These are phyloP conservation scores for Apodemia duryi DNA, from an alignment of 2,888 invertebrate species.

Conservation along the genomic window DNA sequence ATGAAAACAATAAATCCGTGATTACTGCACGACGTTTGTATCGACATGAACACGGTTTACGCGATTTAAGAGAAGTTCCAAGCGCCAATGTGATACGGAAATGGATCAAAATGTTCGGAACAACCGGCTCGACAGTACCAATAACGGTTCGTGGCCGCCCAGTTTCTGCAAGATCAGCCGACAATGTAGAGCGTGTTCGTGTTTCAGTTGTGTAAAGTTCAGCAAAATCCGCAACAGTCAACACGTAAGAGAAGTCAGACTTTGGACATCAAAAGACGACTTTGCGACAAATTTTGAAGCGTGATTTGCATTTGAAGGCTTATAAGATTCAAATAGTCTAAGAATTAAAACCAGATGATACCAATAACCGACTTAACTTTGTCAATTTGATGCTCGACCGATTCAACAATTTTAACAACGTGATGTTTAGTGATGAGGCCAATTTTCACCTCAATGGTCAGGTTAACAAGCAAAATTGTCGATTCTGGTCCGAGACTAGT, in stretches of 20 bases:
- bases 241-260: conserved; percentile 24
- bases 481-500: conserved; percentile 27
- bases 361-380: conserved; percentile 23
- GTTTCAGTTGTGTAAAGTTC: conserved; percentile 29
- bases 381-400: conserved; percentile 27
- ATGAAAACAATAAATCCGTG: too few relatives aligned
- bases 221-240: conserved; percentile 28
- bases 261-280: conserved; percentile 21
- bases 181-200: conserved; percentile 26
- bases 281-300: too few relatives aligned
- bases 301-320: conserved; percentile 16
- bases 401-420: conserved; percentile 29
- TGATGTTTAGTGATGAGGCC: conserved; percentile 27
- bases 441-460: conserved; percentile 30
- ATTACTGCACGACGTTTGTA: too few relatives aligned
- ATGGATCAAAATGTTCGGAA: too few relatives aligned
- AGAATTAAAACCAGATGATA: conserved; percentile 21
- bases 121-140: background rate
- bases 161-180: conserved; percentile 23
- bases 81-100: too few relatives aligned
- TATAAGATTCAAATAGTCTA: conserved; percentile 18
- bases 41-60: too few relatives aligned
- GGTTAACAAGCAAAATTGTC: conserved; percentile 28
- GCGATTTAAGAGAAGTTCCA: too few relatives aligned
- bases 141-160: background rate